phyloP scores from a whole-genome alignment of 2,113 vertebrate genomes.

The Alexandromys fortis region DNA sequence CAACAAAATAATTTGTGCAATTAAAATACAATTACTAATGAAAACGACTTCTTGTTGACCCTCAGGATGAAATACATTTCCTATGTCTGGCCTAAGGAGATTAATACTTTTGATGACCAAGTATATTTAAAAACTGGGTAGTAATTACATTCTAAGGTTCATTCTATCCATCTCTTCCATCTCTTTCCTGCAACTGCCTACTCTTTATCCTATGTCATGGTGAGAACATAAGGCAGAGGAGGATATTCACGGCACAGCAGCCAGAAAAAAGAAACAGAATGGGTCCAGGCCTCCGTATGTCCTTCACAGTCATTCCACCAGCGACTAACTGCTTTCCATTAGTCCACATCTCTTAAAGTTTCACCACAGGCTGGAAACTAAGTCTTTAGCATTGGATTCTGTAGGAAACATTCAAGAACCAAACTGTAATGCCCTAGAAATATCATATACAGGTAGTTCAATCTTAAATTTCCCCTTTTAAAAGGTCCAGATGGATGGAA shows the following conservation, averaged over 20 bases:
- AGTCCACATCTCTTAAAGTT: neutral
- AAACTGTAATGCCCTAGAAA: neutral
- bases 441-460: neutral
- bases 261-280: neutral
- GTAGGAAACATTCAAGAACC: neutral
- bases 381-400: neutral
- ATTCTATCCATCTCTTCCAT: neutral
- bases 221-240: neutral
- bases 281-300: neutral
- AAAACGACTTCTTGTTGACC: neutral
- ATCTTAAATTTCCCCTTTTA: neutral
- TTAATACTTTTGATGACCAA: neutral
- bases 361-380: neutral
- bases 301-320: neutral
- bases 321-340: neutral
- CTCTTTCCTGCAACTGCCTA: neutral
- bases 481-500: neutral
- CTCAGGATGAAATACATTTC: neutral
- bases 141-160: too few relatives aligned
- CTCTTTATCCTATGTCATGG: neutral
- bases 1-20: constrained; percentile 2
- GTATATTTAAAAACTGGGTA: neutral
- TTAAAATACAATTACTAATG: neutral
- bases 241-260: neutral
- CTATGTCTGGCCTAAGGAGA: neutral